phyloP scores from a whole-genome alignment of 2,113 vertebrate species.

The Baryphthengus martii region DNA sequence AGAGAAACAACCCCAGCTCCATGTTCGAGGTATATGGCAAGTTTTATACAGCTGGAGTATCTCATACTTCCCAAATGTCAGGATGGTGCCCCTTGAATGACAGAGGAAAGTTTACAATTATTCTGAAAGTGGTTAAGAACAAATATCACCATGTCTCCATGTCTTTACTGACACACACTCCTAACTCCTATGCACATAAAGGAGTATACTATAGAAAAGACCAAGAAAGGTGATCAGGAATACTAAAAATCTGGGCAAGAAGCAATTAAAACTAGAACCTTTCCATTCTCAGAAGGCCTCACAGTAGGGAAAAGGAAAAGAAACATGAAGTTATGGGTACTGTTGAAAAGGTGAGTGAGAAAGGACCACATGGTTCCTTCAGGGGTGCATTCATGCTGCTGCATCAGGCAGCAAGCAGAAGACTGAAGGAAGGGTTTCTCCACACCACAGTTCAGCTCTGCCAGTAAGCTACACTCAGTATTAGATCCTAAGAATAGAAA shows the following conservation, averaged over 20 bases:
- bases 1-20: neutral
- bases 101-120: neutral
- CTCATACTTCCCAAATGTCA: neutral
- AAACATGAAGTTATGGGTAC: neutral
- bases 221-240: neutral
- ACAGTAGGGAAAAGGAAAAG: neutral
- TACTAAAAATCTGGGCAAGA: neutral
- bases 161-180: neutral
- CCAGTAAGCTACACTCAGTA: neutral
- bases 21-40: neutral
- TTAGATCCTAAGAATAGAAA: neutral
- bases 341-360: neutral
- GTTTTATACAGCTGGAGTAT: neutral
- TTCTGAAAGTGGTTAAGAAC: neutral
- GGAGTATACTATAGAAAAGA: neutral
- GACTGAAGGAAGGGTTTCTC: neutral
- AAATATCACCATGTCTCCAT: neutral
- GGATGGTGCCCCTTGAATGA: neutral
- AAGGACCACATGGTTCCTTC: neutral
- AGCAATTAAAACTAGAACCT: neutral
- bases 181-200: neutral
- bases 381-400: neutral
- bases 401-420: neutral
- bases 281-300: neutral
- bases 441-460: neutral